Evolutionary conservation across 2,113 vertebrate species (phyloP), one percentile per base, ranked within the genome.

Genomic region (Lanius ludovicianus): DNA sequence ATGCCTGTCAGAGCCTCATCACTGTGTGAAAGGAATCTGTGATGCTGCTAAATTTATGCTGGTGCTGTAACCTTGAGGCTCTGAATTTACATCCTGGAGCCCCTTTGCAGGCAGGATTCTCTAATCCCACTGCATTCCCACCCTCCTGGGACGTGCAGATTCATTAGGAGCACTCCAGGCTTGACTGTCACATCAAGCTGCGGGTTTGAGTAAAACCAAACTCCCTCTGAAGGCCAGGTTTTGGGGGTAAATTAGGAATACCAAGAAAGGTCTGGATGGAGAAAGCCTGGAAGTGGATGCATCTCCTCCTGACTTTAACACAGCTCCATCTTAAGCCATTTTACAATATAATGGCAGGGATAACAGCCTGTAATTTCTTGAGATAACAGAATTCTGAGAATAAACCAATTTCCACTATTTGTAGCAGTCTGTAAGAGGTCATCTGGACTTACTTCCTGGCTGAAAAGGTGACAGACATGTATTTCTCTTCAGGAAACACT

Each of bases 1-100:
- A 2, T 52, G 93, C 91, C 86, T 97, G 94, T 92, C 80, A 94
- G 83, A 92, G 69, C 86, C 62, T 70, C 68, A 44, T 33, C 71
- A 12, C 75, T 5, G 86, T 68, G 90, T 75, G 89, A 87, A 42
- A 96, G 78, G 78, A n/a, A 93, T 41, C 80, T 69, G 83, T 57
- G 81, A n/a, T 44, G 90, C 83, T 59, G 83, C 82, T 97, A 46
- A 74, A 84, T 93, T 93, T 88, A 49, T 39, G 68, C 63, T 55
- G 71, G 33, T 49, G 17, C 87, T 84, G 75, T 69, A 73, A 91
- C 89, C 87, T 23, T 2, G 22, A 79, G 65, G 62, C 73, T 69
- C 30, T 7, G 46, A 67, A 73, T 82, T 55, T n/a, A 19, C 80
- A 70, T 22, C 89, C 84, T 44, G 41, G 9, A 89, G 25, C 44